These are phyloP conservation scores for Conomelus anceps DNA, from an alignment of 2,888 invertebrate species.

Conservation along the genomic window DNA sequence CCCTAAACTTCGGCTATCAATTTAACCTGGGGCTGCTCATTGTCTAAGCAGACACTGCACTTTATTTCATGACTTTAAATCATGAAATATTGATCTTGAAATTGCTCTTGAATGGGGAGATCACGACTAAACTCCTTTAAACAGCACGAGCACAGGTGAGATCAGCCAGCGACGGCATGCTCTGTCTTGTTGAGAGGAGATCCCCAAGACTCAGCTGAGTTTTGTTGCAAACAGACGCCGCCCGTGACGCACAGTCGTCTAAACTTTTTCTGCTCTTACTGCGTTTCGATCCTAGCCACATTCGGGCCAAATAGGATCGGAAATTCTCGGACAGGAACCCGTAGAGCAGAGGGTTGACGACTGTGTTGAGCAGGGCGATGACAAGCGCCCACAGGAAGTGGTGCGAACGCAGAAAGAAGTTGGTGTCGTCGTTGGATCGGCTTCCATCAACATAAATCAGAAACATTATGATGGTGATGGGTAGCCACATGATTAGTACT, in stretches of 20 bases:
- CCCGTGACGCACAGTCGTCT: conserved; percentile 5
- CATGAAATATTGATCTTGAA: too few species aligned
- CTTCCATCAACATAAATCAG: conserved; percentile 50
- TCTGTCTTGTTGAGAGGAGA: background rate
- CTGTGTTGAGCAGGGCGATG: conserved; percentile 49
- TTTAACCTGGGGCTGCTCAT: too few species aligned
- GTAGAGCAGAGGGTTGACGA: conserved; percentile 51
- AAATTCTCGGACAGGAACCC: conserved; percentile 51
- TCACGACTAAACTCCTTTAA: too few species aligned
- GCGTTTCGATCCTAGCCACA: conserved; percentile 39
- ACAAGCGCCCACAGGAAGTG: conserved; percentile 49
- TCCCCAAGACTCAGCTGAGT: background rate
- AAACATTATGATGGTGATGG: conserved; percentile 49
- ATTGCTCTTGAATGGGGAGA: too few species aligned
- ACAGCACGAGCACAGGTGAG: background rate
- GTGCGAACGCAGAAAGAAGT: conserved; percentile 47
- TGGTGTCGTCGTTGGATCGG: conserved; percentile 45
- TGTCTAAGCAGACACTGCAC: too few species aligned
- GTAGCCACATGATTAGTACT: conserved; percentile 53
- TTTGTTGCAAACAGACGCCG: background rate
- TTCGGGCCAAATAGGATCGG: conserved; percentile 43
- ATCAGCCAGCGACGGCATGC: background rate
- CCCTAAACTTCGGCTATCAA: too few species aligned
- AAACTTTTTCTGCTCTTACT: conserved; percentile 18
- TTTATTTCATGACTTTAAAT: too few species aligned